phyloP scores from a whole-genome alignment of 2,888 invertebrate species.

The Sturmia bella region DNA sequence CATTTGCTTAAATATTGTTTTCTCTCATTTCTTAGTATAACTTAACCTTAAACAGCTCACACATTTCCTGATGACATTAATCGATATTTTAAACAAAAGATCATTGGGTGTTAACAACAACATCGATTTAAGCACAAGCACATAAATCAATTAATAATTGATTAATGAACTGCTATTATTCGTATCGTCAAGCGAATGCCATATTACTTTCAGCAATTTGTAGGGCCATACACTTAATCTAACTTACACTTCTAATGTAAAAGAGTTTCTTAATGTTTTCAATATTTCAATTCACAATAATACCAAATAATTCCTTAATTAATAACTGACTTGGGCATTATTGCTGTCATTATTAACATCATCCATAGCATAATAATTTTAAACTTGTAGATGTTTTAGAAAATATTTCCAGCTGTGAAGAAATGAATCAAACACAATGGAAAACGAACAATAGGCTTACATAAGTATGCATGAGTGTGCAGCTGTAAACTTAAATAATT shows the following conservation, averaged over 20 bases:
- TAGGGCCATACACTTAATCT: background rate
- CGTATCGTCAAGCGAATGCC: background rate
- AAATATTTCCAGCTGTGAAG: background rate
- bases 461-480: background rate
- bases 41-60: background rate
- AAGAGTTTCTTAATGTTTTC: constrained; percentile 2
- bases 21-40: no score
- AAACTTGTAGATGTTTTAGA: constrained; percentile 23
- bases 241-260: background rate
- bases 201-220: background rate
- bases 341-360: constrained; percentile 28
- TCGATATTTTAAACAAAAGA: constrained; percentile 6
- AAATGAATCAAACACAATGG: constrained; percentile 16
- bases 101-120: constrained; percentile 10
- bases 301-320: constrained; percentile 40
- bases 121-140: background rate
- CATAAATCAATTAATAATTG: constrained; percentile 43
- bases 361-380: constrained; percentile 16
- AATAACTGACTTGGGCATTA: constrained; percentile 21
- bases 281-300: constrained; percentile 54
- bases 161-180: constrained; percentile 28
- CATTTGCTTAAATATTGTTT: no score
- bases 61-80: constrained; percentile 5
- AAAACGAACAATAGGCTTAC: background rate
- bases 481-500: constrained; percentile 14